Evolutionary conservation across 1,140 invertebrate genomes (phyloP).

Genomic region (Drosophila persimilis): DNA sequence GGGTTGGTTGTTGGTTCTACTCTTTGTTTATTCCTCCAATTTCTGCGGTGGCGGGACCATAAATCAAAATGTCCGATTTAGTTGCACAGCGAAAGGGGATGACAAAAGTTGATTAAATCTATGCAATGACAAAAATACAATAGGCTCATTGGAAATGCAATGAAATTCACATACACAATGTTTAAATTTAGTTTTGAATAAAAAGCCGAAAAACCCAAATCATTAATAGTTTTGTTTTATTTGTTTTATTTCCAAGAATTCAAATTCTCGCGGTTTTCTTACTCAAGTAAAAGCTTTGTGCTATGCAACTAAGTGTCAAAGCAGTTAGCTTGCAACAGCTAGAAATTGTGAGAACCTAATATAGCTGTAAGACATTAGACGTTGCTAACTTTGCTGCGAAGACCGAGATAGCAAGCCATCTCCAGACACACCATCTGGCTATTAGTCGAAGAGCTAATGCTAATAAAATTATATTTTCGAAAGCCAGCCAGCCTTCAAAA

Average conservation of each 20-base stretch:
- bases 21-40: conserved; percentile 47
- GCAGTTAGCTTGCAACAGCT: conserved; percentile 20
- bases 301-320: conserved; percentile 2
- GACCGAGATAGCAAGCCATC: no score
- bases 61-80: conserved; percentile 63
- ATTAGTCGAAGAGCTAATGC: no score
- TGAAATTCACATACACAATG: no score
- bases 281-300: no score
- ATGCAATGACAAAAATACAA: background rate
- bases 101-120: conserved; percentile 8
- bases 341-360: background rate
- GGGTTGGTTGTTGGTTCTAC: conserved; percentile 2
- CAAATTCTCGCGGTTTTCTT: background rate
- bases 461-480: no score
- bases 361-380: no score
- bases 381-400: no score
- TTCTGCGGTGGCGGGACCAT: conserved; percentile 51
- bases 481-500: no score
- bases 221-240: no score
- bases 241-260: background rate
- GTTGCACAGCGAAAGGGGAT: conserved; percentile 8
- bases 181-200: no score
- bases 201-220: no score
- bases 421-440: no score
- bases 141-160: background rate